phyloP scores from a whole-genome alignment of 2,888 invertebrate species.

The Atherix ibis region DNA sequence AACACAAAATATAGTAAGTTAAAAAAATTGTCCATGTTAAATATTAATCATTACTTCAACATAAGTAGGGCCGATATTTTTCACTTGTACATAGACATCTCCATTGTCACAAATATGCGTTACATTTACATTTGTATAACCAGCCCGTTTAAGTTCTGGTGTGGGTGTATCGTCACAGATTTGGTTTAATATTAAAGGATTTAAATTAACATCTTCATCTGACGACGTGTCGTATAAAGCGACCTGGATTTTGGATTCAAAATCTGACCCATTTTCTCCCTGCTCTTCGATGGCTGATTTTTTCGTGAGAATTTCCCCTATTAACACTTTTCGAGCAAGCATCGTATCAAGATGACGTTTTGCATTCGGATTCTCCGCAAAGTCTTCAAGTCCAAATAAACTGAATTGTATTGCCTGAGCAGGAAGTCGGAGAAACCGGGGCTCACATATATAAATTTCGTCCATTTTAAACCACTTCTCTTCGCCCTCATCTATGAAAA shows the following conservation, averaged over 20 bases:
- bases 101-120: conserved; percentile 26
- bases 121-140: conserved; percentile 23
- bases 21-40: no score
- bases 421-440: conserved; percentile 46
- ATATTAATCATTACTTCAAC: conserved; percentile 24
- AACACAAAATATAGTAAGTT: background rate
- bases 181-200: conserved; percentile 41
- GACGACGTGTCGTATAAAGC: conserved; percentile 50
- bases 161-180: conserved; percentile 30
- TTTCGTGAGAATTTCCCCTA: conserved; percentile 37
- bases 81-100: conserved; percentile 26
- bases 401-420: conserved; percentile 59
- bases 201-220: conserved; percentile 46
- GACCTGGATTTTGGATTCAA: conserved; percentile 38
- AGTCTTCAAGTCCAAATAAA: conserved; percentile 53
- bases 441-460: conserved; percentile 43
- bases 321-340: conserved; percentile 39
- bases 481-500: conserved; percentile 63
- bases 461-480: conserved; percentile 39
- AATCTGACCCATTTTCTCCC: conserved; percentile 18
- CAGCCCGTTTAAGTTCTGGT: conserved; percentile 23
- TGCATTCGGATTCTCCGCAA: conserved; percentile 32
- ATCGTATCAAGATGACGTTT: conserved; percentile 26
- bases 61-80: conserved; percentile 24
- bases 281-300: conserved; percentile 18